Evolutionary conservation across 2,797 vertebrate species (phyloP), one percentile per base, ranked within the genome.

Genomic region (Sternarchorhynchus goeldii): DNA sequence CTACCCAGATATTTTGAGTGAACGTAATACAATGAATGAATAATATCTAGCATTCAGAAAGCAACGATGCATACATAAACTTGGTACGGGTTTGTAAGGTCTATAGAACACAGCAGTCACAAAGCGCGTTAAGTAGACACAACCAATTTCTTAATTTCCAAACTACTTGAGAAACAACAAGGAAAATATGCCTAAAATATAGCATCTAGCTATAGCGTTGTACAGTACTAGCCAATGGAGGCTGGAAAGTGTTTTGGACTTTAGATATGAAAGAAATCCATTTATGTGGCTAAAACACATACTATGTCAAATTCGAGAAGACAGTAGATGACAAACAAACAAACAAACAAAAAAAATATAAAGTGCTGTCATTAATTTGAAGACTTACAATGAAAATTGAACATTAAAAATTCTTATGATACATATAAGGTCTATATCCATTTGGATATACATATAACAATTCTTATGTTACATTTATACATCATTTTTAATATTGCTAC

Each of bases 401-500:
- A 78, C 76, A 77, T 73, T 62, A 79, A 83, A 92, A 89, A 56
- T 58, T 87, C 82, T 85, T 88, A 82, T 87, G 89, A 91, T 84
- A 86, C 90, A 89, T 87, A 91, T 88, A 93, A 90, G 91, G 88
- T 87, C 89, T 89, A 89, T 89, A 89, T 90, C 87, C 85, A 84
- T 78, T 69, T 64, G 75, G 77, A 88, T 81, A 85, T 71, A 87
- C 89, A 89, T 87, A 88, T 85, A 79, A 91, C 76, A 77, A 79
- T 92, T 91, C 90, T 85, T 90, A 90, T 86, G 87, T 91, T 89
- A 93, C 91, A 93, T 92, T 91, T 93, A 88, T 92, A 92, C 89
- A 93, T 83, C 85, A 87, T 85, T 88, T 88, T 87, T 85, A 89
- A 93, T 94, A 94, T 94, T 94, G 92, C 92, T 92, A 91, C 92